Conservation (phyloP, 2,797 vertebrate genomes). For the Enteromius argenteus region DNA sequence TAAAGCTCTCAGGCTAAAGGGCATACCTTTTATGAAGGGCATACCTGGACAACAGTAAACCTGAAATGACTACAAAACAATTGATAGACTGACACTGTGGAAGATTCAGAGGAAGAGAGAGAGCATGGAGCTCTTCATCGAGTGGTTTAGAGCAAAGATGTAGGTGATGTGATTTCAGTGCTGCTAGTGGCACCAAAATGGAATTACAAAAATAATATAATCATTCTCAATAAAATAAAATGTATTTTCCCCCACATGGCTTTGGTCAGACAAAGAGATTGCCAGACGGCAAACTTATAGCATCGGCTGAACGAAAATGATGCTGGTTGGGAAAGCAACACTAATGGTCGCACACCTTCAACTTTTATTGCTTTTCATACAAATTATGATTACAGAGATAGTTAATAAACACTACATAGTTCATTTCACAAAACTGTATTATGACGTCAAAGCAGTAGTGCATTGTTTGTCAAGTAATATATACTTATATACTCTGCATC, state of each 20-base stretch:
- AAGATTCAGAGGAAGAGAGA: constrained; percentile 23
- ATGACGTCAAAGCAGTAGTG: background rate
- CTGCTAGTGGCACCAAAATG: background rate
- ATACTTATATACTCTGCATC: background rate
- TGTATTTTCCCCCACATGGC: background rate
- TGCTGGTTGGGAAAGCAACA: background rate
- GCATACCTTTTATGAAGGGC: constrained; percentile 50
- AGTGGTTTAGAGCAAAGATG: background rate
- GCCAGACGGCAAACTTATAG: background rate
- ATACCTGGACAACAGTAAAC: constrained; percentile 27
- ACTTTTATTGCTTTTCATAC: background rate
- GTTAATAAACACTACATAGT: background rate
- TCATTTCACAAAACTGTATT: background rate
- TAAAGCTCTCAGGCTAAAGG: constrained; percentile 25
- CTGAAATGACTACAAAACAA: background rate
- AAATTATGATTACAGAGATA: background rate
- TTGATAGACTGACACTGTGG: constrained; percentile 37
- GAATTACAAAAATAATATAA: background rate
- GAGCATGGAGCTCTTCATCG: background rate
- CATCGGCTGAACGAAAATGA: background rate
- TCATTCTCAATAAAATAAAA: background rate
- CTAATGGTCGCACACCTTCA: background rate
- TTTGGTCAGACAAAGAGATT: background rate
- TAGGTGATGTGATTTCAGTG: background rate
- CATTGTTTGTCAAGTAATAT: background rate